These are phyloP conservation scores for Microplitis deprimator DNA, from an alignment of 2,888 invertebrate species.

Conservation along the genomic window DNA sequence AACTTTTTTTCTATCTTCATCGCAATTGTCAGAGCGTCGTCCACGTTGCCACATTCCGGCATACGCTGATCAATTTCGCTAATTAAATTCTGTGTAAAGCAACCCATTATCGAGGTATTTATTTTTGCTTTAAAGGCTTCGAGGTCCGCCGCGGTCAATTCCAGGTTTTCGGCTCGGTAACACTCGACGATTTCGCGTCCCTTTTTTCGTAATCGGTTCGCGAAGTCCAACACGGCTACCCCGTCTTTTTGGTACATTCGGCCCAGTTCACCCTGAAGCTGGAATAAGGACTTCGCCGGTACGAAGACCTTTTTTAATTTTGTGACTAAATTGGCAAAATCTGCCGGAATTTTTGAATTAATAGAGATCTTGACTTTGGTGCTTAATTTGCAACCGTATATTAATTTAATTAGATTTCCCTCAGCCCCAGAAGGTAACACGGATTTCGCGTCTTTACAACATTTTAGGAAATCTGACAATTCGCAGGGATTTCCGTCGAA, in stretches of 20 bases:
- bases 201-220: conserved; percentile 14
- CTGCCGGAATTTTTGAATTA: too few relatives aligned
- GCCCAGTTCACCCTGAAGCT: conserved; percentile 20
- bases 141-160: not conserved
- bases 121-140: not conserved
- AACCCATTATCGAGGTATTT: not conserved
- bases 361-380: too few relatives aligned
- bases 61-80: conserved; percentile 38
- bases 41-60: conserved; percentile 4
- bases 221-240: conserved; percentile 17
- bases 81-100: conserved; percentile 15
- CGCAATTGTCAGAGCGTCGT: conserved; percentile 3
- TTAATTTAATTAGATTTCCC: too few relatives aligned
- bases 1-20: conserved; percentile 25
- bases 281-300: conserved; percentile 3
- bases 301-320: conserved; percentile 9
- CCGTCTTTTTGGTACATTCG: conserved; percentile 21
- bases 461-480: too few relatives aligned
- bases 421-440: too few relatives aligned
- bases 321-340: not conserved
- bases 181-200: conserved; percentile 25
- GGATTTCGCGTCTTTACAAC: too few relatives aligned
- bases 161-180: not conserved
- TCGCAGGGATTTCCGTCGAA: too few relatives aligned
- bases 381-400: too few relatives aligned